Evolutionary conservation across 1,140 invertebrate genomes (phyloP).

Genomic region (Philopotamus ludificatus): DNA sequence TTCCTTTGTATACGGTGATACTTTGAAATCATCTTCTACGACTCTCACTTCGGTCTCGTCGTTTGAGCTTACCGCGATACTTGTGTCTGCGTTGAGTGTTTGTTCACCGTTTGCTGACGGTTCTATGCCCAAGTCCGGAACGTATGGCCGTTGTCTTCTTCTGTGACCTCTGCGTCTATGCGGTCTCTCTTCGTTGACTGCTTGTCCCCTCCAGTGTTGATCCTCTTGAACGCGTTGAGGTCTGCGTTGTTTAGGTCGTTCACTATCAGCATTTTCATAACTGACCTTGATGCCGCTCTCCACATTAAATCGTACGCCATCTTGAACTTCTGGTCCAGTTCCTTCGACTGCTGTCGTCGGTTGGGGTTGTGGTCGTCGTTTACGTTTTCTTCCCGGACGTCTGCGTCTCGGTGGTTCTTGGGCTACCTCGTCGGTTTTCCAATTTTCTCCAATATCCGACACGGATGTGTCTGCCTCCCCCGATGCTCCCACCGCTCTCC

Average conservation of each 20-base stretch:
- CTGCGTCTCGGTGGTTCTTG: constrained; percentile 49
- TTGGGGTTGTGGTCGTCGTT: constrained; percentile 50
- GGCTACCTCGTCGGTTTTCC: constrained; percentile 42
- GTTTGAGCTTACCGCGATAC: background rate
- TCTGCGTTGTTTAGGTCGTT: constrained; percentile 46
- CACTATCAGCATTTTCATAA: constrained; percentile 35
- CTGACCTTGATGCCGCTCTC: constrained; percentile 8
- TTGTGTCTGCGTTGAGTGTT: constrained; percentile 5
- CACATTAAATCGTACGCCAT: constrained; percentile 15
- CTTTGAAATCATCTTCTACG: constrained; percentile 23
- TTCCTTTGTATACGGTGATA: constrained; percentile 24
- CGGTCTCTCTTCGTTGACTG: constrained; percentile 43
- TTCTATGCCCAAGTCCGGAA: constrained; percentile 26
- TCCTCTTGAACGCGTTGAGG: constrained; percentile 40
- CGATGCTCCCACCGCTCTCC: constrained; percentile 52
- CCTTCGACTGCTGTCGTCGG: background rate
- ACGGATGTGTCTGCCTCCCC: background rate
- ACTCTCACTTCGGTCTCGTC: background rate
- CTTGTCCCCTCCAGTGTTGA: constrained; percentile 43
- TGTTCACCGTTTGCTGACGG: background rate
- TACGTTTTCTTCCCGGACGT: constrained; percentile 50
- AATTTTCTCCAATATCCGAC: constrained; percentile 39
- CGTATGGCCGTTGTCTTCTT: constrained; percentile 45
- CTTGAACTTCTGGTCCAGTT: background rate
- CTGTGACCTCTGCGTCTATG: constrained; percentile 48